These are phyloP conservation scores for Sussaba pulchella DNA, from an alignment of 2,888 invertebrate species.

Conservation along the genomic window DNA sequence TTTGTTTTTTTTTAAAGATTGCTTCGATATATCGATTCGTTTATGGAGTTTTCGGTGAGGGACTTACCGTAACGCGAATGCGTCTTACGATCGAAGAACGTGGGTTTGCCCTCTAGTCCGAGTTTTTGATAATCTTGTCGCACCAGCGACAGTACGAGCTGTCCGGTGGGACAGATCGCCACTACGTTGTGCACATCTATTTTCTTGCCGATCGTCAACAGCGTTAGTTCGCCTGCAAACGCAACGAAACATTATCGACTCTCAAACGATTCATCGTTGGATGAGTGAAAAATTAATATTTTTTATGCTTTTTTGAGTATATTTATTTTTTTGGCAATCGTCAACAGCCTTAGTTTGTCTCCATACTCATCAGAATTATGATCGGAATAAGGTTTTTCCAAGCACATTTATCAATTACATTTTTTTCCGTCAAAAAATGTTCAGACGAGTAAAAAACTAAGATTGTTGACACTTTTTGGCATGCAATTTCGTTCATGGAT, in stretches of 20 bases:
- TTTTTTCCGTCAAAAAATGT: too few species aligned
- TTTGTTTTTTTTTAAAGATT: conserved; percentile 8
- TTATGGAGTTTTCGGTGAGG: conserved; percentile 19
- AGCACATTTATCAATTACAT: too few species aligned
- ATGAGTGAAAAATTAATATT: too few species aligned
- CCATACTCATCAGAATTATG: too few species aligned
- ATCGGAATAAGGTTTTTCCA: too few species aligned
- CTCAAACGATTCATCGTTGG: too few species aligned
- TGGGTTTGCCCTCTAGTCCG: conserved; percentile 86
- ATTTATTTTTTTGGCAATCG: too few species aligned
- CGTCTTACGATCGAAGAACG: conserved; percentile 82
- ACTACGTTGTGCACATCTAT: conserved; percentile 86
- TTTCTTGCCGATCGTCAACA: conserved; percentile 84
- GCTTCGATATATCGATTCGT: neutral
- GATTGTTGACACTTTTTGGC: conserved; percentile 51
- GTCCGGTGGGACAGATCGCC: conserved; percentile 85
- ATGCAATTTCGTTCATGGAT: conserved; percentile 33
- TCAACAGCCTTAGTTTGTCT: too few species aligned
- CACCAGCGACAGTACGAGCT: conserved; percentile 85
- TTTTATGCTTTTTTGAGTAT: too few species aligned
- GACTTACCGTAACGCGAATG: conserved; percentile 85
- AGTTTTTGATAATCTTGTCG: conserved; percentile 85
- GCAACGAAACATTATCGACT: conserved; percentile 6
- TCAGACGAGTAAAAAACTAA: neutral
- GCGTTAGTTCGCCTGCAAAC: conserved; percentile 82